Base-by-base conservation (phyloP, 2,888 invertebrate species). In the Oxystoma pomonae region DNA sequence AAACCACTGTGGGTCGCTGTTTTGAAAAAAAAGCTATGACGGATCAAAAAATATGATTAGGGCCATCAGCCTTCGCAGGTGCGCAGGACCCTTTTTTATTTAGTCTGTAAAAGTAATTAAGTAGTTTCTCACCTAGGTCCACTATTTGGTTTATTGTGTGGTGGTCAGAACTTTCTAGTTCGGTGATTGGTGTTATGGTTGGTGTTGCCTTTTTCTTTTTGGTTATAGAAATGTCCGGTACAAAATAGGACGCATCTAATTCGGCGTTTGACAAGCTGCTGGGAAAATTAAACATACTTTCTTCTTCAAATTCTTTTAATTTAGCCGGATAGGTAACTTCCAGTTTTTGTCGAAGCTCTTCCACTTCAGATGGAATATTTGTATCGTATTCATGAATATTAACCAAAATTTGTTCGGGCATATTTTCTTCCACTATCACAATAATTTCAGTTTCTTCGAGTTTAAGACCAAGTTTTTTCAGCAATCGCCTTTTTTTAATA, bases 361-460 rank as follows among this genome's bases (percentile, higher is more conserved):
- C 74, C 57, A 78, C 77, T 16, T 65, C 65, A 60, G 74, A 69
- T 17, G 80, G 80, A 49, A 79, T 65, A 67, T 81, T 72, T 17
- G 69, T 67, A 17, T 69, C 67, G 64, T 71, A 72, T 66, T 72
- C 69, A 65, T 73, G 65, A 55, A 77, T 66, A 35, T 65, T 70
- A 2, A 76, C 74, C 16, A 61, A 71, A 57, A 71, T 71, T 68
- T 71, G 66, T n/a, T 76, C 73, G 35, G 66, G 53, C 63, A 76
- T 71, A 22, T 69, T 75, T 59, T 76, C 76, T 69, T 77, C 76
- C 35, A 71, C 59, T 18, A 72, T 69, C 5, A 73, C 75, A 3
- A 73, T 69, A 63, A 78, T 77, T 71, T 78, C 77, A 2, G 75
- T 78, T 19, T 73, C 74, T 65, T 78, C 75, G 55, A 77, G 67